phyloP scores from a whole-genome alignment of 2,888 invertebrate genomes.

The Dysmachus trigonus region DNA sequence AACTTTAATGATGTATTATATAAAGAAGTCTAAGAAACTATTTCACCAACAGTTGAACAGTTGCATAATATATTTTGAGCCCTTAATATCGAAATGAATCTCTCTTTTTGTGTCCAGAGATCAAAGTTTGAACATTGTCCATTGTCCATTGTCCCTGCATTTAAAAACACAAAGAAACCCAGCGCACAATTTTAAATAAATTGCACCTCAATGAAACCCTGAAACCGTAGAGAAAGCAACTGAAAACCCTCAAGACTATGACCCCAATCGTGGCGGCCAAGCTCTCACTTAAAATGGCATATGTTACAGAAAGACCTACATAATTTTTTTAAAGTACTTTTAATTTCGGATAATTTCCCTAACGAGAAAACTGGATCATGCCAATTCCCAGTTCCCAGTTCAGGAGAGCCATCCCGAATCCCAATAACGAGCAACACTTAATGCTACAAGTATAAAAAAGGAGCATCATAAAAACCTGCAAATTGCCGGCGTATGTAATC shows the following conservation, averaged over 20 bases:
- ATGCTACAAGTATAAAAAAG: background rate
- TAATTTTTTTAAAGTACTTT: background rate
- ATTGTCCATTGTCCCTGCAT: background rate
- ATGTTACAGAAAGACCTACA: background rate
- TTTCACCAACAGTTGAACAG: too few relatives aligned
- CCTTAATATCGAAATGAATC: too few relatives aligned
- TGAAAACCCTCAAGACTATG: background rate
- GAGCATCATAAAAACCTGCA: background rate
- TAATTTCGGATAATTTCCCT: background rate
- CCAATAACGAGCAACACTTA: background rate
- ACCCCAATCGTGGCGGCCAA: background rate
- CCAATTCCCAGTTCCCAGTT: background rate
- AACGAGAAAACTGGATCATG: background rate
- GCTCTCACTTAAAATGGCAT: background rate
- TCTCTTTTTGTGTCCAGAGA: background rate
- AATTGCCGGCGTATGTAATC: background rate
- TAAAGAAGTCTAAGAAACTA: too few relatives aligned
- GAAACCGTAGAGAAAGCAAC: background rate
- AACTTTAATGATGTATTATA: too few relatives aligned
- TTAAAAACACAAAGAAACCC: background rate
- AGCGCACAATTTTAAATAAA: background rate
- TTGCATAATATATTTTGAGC: too few relatives aligned
- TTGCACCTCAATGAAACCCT: background rate
- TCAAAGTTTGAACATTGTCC: background rate
- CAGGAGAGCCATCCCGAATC: background rate